These are phyloP conservation scores for Aptenodytes patagonicus DNA, from an alignment of 2,113 vertebrate genomes.

Conservation along the genomic window DNA sequence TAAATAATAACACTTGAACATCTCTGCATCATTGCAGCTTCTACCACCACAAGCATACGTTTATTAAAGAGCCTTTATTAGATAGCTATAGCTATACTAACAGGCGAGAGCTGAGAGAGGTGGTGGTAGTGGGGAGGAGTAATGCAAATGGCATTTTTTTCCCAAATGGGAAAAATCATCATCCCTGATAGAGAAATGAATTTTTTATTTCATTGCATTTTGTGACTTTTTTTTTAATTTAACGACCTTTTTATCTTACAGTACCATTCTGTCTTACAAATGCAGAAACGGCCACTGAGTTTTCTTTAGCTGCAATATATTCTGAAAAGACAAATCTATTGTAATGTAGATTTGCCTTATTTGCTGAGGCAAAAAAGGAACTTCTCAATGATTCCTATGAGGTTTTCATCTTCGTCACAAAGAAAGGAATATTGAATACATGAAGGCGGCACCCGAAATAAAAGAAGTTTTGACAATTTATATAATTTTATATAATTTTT, in stretches of 20 bases:
- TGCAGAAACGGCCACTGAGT: slow-evolving; percentile 30
- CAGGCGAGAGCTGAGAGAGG: slow-evolving; percentile 62
- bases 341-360: slow-evolving; percentile 73
- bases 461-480: slow-evolving; percentile 66
- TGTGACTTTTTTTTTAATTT: slow-evolving; percentile 53
- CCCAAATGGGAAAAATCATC: slow-evolving; percentile 42
- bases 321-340: slow-evolving; percentile 69
- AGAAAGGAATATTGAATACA: slow-evolving; percentile 57
- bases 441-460: slow-evolving; percentile 48
- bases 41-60: slow-evolving; percentile 86
- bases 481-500: slow-evolving; percentile 34
- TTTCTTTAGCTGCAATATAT: slow-evolving; percentile 61
- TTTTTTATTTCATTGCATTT: slow-evolving; percentile 55
- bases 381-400: slow-evolving; percentile 52
- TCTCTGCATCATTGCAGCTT: slow-evolving; percentile 83
- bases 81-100: slow-evolving; percentile 72
- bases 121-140: slow-evolving; percentile 22
- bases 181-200: slow-evolving; percentile 63
- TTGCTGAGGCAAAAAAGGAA: slow-evolving; percentile 63
- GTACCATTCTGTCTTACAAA: slow-evolving; percentile 52
- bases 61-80: slow-evolving; percentile 94
- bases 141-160: slow-evolving; percentile 42
- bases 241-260: slow-evolving; percentile 64
- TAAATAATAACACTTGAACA: slow-evolving; percentile 99
- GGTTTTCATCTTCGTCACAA: slow-evolving; percentile 52